Evolutionary conservation across 53 echinoderm and acorn worm genomes (phyloP).

Genomic region (Antedon mediterranea): DNA sequence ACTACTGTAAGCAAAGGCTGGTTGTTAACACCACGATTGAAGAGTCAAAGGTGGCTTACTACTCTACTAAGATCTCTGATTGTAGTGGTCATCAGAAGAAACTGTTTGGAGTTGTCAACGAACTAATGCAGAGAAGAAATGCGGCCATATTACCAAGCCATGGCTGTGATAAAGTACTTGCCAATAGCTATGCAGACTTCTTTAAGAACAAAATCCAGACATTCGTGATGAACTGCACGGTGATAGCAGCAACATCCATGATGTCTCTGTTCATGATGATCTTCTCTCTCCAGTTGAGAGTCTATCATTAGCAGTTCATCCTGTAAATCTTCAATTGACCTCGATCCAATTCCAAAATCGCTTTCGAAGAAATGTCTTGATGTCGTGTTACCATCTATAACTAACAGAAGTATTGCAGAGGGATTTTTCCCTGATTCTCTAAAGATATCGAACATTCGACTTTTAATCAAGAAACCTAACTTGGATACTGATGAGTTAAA

Average conservation of each 20-base stretch:
- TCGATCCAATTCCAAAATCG: constrained; percentile 9
- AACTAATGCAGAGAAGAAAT: neutral
- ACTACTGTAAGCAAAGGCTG: neutral
- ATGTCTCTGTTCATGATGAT: too few relatives aligned
- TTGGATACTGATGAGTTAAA: constrained; percentile 20
- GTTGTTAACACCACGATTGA: neutral
- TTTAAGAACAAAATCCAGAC: neutral
- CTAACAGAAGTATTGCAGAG: neutral
- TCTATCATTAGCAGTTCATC: neutral
- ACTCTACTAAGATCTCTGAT: neutral
- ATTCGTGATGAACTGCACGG: neutral
- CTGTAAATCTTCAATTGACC: neutral
- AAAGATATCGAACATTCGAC: constrained; percentile 1
- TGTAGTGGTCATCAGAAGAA: neutral
- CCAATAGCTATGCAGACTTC: neutral
- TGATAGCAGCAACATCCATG: too few relatives aligned
- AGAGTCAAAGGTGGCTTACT: neutral
- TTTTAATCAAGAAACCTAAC: constrained; percentile 14
- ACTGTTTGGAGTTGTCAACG: neutral
- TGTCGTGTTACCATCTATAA: constrained; percentile 6
- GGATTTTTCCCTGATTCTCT: neutral
- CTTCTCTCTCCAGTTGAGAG: too few relatives aligned
- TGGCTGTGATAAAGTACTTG: neutral
- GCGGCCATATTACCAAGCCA: neutral
- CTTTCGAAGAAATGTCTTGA: constrained; percentile 2